These are phyloP conservation scores for Monoplex corrugatus DNA, from an alignment of 2,888 invertebrate species.

Conservation along the genomic window DNA sequence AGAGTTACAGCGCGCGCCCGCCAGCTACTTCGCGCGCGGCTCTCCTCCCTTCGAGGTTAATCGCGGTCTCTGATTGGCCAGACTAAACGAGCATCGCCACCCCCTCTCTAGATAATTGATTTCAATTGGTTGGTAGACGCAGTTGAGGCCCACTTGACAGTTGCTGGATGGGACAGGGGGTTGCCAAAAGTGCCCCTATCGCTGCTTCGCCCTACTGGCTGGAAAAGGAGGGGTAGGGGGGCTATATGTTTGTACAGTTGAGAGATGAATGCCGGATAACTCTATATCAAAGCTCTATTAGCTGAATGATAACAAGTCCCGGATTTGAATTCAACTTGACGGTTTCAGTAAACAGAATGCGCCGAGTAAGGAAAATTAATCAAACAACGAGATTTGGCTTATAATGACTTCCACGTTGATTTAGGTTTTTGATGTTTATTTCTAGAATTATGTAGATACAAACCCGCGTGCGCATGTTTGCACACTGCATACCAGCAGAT, in stretches of 20 bases:
- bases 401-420: background rate
- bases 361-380: no score
- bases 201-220: background rate
- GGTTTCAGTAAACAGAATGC: no score
- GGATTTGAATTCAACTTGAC: background rate
- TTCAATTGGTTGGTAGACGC: constrained; percentile 48
- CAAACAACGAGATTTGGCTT: no score
- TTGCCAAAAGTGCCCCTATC: constrained; percentile 15
- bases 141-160: constrained; percentile 47
- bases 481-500: background rate
- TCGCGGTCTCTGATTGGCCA: constrained; percentile 50
- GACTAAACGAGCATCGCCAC: constrained; percentile 50
- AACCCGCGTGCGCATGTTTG: background rate
- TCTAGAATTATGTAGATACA: background rate
- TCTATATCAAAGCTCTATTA: constrained; percentile 50
- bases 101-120: constrained; percentile 47
- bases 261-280: background rate
- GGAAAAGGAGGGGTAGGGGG: background rate
- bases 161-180: constrained; percentile 41
- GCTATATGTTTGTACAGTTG: constrained; percentile 25
- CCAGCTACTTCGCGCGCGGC: constrained; percentile 42
- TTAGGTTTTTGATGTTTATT: background rate
- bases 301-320: constrained; percentile 24
- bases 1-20: constrained; percentile 27
- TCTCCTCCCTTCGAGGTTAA: constrained; percentile 47